Percentiles rank a stretch among this genome's conserved stretches.
Evolutionary conservation across 2,113 vertebrate species (phyloP).

Genomic region (Spea bombifrons): DNA sequence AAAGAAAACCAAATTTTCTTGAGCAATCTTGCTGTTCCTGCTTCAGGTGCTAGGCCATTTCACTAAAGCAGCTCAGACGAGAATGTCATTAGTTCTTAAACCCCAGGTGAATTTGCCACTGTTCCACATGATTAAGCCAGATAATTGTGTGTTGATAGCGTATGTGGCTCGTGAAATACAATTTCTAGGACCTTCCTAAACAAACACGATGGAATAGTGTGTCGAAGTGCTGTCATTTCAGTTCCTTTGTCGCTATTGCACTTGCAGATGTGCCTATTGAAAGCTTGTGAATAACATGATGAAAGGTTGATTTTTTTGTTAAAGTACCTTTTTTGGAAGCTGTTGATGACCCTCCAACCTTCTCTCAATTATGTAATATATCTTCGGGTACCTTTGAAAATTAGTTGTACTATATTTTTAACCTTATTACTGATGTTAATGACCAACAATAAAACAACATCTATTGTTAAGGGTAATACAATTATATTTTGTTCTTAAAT

Average conservation of each 20-base stretch:
- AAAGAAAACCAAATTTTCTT: slow-evolving; percentile 98
- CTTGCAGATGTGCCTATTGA: slow-evolving; percentile 65
- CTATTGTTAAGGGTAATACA: no score
- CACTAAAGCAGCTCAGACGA: slow-evolving; percentile 98
- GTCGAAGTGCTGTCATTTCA: slow-evolving; percentile 79
- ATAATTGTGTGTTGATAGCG: slow-evolving; percentile 99
- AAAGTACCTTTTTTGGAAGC: slow-evolving; percentile 56
- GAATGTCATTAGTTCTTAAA: slow-evolving; percentile 99
- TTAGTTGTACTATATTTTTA: no score
- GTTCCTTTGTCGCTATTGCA: slow-evolving; percentile 75
- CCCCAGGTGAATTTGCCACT: slow-evolving; percentile 99
- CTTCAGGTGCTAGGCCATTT: slow-evolving; percentile 99
- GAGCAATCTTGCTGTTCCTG: slow-evolving; percentile 98
- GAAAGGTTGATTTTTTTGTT: slow-evolving; percentile 57
- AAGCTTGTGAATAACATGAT: slow-evolving; percentile 61
- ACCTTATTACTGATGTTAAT: no score
- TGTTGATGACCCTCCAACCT: slow-evolving; percentile 13
- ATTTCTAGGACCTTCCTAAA: slow-evolving; percentile 99
- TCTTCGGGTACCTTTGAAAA: no score
- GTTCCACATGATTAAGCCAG: slow-evolving; percentile 99
- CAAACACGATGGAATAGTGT: slow-evolving; percentile 96
- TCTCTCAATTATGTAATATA: neutral
- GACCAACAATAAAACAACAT: no score
- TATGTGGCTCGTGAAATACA: slow-evolving; percentile 99
- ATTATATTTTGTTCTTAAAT: no score